Evolutionary conservation across 2,113 vertebrate genomes (phyloP).

Genomic region (Sander vitreus): DNA sequence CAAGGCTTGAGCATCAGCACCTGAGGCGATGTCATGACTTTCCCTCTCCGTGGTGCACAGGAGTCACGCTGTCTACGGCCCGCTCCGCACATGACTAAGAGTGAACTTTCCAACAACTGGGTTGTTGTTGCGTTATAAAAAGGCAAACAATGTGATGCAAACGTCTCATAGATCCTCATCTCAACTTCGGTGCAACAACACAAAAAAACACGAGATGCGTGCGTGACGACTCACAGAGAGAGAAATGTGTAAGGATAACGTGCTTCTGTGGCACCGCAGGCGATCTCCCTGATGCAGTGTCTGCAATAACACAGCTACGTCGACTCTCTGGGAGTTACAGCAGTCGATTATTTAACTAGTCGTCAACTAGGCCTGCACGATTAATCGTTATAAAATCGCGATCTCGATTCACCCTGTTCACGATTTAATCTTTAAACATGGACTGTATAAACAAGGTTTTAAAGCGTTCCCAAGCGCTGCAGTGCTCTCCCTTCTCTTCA

Average conservation of each 20-base stretch:
- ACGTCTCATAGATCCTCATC: background rate
- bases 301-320: background rate
- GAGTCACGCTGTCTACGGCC: background rate
- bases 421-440: too few relatives aligned
- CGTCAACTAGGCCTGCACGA: too few relatives aligned
- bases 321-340: too few relatives aligned
- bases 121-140: background rate
- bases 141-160: background rate
- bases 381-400: too few relatives aligned
- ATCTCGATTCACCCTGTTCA: too few relatives aligned
- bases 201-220: background rate
- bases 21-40: background rate
- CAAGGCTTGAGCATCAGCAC: background rate
- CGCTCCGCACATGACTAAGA: background rate
- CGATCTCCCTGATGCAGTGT: background rate
- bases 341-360: too few relatives aligned
- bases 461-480: too few relatives aligned
- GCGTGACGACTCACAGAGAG: background rate
- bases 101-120: background rate
- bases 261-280: background rate
- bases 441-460: too few relatives aligned
- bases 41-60: background rate
- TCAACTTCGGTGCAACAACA: background rate
- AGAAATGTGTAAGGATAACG: background rate
- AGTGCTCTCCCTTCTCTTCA: too few relatives aligned